Conservation (phyloP, 2,797 vertebrate species). For the Yasuhikotakia modesta region DNA sequence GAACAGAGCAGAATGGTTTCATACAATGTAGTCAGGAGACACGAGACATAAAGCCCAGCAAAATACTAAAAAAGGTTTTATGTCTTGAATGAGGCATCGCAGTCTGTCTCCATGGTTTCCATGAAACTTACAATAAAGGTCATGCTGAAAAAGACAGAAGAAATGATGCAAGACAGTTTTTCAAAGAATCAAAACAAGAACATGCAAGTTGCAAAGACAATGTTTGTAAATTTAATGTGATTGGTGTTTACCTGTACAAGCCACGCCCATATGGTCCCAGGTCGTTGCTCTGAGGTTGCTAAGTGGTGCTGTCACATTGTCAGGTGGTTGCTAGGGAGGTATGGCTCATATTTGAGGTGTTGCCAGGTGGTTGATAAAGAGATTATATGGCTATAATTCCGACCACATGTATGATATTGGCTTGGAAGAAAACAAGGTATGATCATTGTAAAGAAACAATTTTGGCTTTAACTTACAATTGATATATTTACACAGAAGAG, state of each 20-base stretch:
- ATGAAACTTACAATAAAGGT: constrained; percentile 99
- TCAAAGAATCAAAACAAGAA: constrained; percentile 65
- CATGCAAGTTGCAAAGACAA: constrained; percentile 71
- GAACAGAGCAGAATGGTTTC: constrained; percentile 19
- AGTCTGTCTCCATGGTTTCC: constrained; percentile 85
- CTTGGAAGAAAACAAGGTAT: no score
- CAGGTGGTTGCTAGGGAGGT: no score
- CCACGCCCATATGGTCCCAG: no score
- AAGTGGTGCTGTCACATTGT: no score
- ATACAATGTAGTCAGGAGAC: constrained; percentile 39
- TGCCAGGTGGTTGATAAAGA: no score
- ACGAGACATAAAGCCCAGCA: constrained; percentile 60
- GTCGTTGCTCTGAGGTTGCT: no score
- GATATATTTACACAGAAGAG: not conserved
- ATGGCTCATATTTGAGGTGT: no score
- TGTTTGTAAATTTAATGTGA: no score
- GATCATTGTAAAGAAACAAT: not conserved
- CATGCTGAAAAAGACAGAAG: constrained; percentile 81
- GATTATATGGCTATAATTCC: no score
- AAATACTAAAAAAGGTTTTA: constrained; percentile 74
- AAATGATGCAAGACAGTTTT: constrained; percentile 75
- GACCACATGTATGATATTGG: no score
- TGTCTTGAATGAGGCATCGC: constrained; percentile 78
- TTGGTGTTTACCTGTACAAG: no score
- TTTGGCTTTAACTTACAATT: not conserved